Evolutionary conservation across 2,797 vertebrate genomes (phyloP).

Genomic region (Falco rusticolus): DNA sequence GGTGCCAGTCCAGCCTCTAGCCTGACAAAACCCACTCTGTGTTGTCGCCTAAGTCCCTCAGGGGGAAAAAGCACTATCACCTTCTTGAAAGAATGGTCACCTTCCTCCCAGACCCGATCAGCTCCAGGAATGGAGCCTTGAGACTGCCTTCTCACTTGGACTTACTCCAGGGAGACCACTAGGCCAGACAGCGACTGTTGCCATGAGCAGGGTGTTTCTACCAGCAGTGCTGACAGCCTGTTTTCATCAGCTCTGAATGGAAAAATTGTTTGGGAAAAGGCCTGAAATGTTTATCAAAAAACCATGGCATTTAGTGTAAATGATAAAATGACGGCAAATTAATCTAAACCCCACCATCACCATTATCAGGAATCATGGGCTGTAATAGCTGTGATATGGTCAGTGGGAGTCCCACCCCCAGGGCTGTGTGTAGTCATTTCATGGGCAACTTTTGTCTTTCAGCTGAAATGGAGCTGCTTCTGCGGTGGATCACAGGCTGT

Average conservation of each 20-base stretch:
- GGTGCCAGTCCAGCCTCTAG: background rate
- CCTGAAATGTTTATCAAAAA: conserved; percentile 71
- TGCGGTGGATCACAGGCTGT: background rate
- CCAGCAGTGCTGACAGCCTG: conserved; percentile 45
- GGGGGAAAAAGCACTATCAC: background rate
- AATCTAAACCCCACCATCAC: background rate
- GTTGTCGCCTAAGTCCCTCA: background rate
- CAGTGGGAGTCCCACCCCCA: background rate
- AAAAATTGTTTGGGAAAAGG: conserved; percentile 67
- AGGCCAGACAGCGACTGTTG: conserved; percentile 34
- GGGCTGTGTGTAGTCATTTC: background rate
- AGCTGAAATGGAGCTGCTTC: background rate
- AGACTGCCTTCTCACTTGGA: conserved; percentile 32
- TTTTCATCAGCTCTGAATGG: conserved; percentile 54
- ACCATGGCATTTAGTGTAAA: conserved; percentile 42
- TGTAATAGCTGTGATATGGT: background rate
- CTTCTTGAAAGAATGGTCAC: background rate
- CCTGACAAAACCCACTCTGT: background rate
- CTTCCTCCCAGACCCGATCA: background rate
- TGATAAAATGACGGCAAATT: conserved; percentile 53
- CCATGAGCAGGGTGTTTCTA: conserved; percentile 41
- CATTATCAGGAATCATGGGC: background rate
- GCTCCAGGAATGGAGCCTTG: background rate
- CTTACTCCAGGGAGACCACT: conserved; percentile 57
- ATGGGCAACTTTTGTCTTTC: background rate